A percentile compares a stretch with the other conserved stretches of the same genome.
These are phyloP conservation scores for Athalia rosae DNA, from an alignment of 2,888 invertebrate genomes.

Conservation along the genomic window DNA sequence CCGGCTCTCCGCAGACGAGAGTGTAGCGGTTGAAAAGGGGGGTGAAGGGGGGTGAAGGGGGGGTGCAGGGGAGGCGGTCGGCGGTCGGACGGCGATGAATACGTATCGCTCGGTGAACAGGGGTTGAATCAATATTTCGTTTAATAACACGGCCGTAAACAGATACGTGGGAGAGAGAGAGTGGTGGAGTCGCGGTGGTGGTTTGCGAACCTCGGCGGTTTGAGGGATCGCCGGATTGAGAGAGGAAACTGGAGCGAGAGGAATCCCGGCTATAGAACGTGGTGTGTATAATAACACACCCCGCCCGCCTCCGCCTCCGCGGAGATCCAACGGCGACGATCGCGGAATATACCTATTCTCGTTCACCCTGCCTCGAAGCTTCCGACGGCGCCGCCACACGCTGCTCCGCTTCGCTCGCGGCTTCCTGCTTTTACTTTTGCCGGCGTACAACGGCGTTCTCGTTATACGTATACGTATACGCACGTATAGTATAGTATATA, in stretches of 20 bases:
- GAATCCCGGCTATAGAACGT: too few species aligned
- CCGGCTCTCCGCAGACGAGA: neutral
- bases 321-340: too few species aligned
- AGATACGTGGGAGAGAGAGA: neutral
- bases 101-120: constrained; percentile 73
- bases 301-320: too few species aligned
- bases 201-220: neutral
- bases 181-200: neutral
- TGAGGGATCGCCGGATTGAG: neutral
- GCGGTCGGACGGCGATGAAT: too few species aligned
- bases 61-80: constrained; percentile 39
- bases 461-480: too few species aligned
- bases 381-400: neutral
- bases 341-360: constrained; percentile 11
- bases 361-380: too few species aligned
- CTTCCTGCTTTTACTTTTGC: too few species aligned
- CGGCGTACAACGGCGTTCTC: too few species aligned
- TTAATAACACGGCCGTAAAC: constrained; percentile 68
- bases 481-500: too few species aligned
- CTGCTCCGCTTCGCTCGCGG: too few species aligned
- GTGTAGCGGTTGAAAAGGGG: constrained; percentile 49
- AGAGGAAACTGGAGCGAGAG: too few species aligned
- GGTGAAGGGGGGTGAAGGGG: constrained; percentile 45
- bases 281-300: neutral
- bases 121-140: constrained; percentile 73